Base-by-base conservation (phyloP, 1,140 invertebrate species). In the Drosophila insularis region DNA sequence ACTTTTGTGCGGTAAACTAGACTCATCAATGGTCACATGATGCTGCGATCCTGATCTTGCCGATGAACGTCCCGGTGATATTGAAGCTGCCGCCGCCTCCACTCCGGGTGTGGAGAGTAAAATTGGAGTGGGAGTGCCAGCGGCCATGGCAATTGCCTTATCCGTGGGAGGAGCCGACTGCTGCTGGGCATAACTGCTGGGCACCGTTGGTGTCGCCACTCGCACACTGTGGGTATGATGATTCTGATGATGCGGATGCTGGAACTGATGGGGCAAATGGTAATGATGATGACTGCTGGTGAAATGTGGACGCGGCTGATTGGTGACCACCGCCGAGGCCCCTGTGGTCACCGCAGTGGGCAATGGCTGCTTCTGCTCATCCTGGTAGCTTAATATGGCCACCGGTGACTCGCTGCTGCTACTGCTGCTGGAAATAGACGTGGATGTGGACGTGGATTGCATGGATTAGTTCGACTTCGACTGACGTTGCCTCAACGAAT, bases 21-120 rank as follows among this genome's bases (percentile, higher is more conserved):
- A 91, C 70, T 92, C 91, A 40, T 92, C 91, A 65, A 92, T 92
- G 63, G 90, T 92, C 53, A 91, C 87, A 43, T 90, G 90, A 67
- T 92, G 91, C 40, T 91, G 90, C 58, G 92, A 90, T 4, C 89
- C 82, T 27, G 91, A 90, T 0, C 89, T 82, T 3, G 79, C 78
- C 17, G 82, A 79, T 0, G 81, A 63, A 11, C 92, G 89, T 4
- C 91, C 87, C n/a, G 92, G 92, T 59, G 94, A 95, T 11, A 96
- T 95, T 8, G 43, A 50, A 21, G 43, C 27, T 4, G 27, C 4
- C 0, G 19, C 31, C 2, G 46, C 43, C 37, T 73, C 58, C 32
- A 69, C 58, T 14, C 54, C 50, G 17, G 81, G 17, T 19, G 74
- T 32, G 17, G 68, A 40, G 7, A 68, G 27, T 8, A 80, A 14